Conservation (phyloP, 2,888 invertebrate species). For the Ophioninae sp. region DNA sequence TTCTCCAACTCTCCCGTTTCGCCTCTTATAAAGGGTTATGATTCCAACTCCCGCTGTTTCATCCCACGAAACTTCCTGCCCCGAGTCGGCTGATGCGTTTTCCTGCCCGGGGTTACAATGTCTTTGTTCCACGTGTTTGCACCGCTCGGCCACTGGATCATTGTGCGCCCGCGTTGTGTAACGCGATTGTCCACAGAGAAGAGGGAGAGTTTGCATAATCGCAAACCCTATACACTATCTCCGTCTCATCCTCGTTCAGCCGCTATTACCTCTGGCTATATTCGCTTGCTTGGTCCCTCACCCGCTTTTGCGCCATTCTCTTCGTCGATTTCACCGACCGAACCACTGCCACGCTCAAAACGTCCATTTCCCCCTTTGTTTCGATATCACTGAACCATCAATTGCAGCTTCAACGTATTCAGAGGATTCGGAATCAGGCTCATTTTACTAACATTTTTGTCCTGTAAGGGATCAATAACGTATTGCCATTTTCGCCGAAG, state of each 20-base stretch:
- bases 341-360: slow-evolving; percentile 42
- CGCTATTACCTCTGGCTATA: slow-evolving; percentile 34
- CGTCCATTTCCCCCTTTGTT: slow-evolving; percentile 55
- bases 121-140: slow-evolving; percentile 73
- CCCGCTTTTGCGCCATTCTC: slow-evolving; percentile 35
- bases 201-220: slow-evolving; percentile 66
- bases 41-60: slow-evolving; percentile 61
- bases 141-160: slow-evolving; percentile 54
- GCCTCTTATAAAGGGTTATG: slow-evolving; percentile 73
- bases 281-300: slow-evolving; percentile 17
- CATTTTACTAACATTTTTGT: slow-evolving; percentile 43
- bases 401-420: slow-evolving; percentile 51
- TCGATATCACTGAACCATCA: slow-evolving; percentile 54
- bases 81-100: slow-evolving; percentile 71
- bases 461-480: slow-evolving; percentile 23
- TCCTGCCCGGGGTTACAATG: slow-evolving; percentile 70
- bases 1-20: slow-evolving; percentile 22
- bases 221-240: slow-evolving; percentile 53
- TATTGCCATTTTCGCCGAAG: slow-evolving; percentile 21
- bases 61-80: slow-evolving; percentile 45
- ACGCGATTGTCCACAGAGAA: slow-evolving; percentile 60
- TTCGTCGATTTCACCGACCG: slow-evolving; percentile 38
- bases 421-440: slow-evolving; percentile 40
- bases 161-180: slow-evolving; percentile 58
- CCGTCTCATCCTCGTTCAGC: slow-evolving; percentile 37